Base-by-base conservation (phyloP, 2,888 invertebrate species). In the Drosophila maculinotata region DNA sequence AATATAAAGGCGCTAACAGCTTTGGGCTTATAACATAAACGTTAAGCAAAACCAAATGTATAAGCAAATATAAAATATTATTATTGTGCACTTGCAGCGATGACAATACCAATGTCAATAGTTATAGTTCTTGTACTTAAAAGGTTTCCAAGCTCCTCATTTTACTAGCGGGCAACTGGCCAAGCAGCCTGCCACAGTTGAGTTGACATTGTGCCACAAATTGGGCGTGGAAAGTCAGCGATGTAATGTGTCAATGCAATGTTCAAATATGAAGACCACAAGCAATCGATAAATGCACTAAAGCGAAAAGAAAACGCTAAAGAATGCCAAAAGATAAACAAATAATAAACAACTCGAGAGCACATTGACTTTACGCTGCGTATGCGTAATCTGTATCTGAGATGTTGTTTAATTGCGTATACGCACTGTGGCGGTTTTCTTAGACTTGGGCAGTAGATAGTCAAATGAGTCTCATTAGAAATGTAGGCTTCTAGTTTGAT, bases 81-180 rank as follows among this genome's bases (percentile, higher is more conserved):
- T 66, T 49, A 28, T 15, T 26, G 45, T 26, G 20, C 20, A 4
- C 20, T 35, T 54, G 51, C 28, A 53, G 23, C 60, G 42, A 38
- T 53, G 26, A 49, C 60, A 42, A 35, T 48, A 42, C 68, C 89
- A 89, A 90, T 89, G 89, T 87, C 87, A 90, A 88, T 73, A 85
- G 76, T 75, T 84, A 72, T 69, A 17, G 26, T 49, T 53, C 51
- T 58, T 58, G 39, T 63, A 84, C 74, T 86, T 89, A 38, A 87
- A 83, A 68, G 89, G 89, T 60, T 89, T 89, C 89, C 53, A 23
- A 66, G 59, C 68, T 57, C 20, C 62, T 35, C 20, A 49, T 38
- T 54, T 31, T 20, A 10, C 12, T 1, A 26, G 20, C 35, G 14
- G 28, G 30, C 48, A 38, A 44, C 3, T 26, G 26, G 26, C 44